Conservation (phyloP, 2,888 invertebrate species). For the Leptinotarsa tumamoca region DNA sequence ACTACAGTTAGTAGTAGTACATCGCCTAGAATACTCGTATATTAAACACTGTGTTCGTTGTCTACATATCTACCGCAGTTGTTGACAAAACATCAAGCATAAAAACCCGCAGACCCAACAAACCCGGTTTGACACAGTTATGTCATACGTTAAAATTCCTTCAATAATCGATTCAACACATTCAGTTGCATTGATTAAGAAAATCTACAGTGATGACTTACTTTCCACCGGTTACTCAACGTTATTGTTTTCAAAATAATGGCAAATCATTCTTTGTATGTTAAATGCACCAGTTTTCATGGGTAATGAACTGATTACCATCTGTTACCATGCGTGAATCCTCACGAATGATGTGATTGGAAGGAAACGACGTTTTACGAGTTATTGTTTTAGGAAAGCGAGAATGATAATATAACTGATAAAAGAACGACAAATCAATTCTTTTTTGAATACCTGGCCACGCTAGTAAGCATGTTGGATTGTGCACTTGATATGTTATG, state of each 20-base stretch:
- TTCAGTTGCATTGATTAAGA: not conserved
- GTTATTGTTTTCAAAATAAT: conserved; percentile 9
- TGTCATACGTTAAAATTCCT: no score
- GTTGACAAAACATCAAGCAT: no score
- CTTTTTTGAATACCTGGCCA: no score
- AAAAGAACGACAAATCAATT: no score
- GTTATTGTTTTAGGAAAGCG: not conserved
- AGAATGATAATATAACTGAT: not conserved
- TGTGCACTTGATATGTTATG: no score
- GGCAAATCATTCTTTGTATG: conserved; percentile 17
- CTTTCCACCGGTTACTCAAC: conserved; percentile 5
- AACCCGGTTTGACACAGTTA: no score
- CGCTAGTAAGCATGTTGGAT: no score
- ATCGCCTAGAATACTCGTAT: no score
- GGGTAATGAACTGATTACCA: conserved; percentile 23
- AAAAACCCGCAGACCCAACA: no score
- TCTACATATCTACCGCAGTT: no score
- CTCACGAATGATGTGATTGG: conserved; percentile 14
- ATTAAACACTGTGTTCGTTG: no score
- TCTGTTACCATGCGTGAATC: conserved; percentile 31
- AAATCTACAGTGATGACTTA: not conserved
- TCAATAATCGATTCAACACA: not conserved
- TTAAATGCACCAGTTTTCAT: conserved; percentile 28
- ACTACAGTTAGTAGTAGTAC: no score
- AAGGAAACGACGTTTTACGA: conserved; percentile 7